Percentiles rank a stretch among this genome's conserved stretches.
These are phyloP conservation scores for zebrafish (Danio rerio) DNA, from an alignment of 2,113 vertebrate species.

Conservation along the genomic window DNA sequence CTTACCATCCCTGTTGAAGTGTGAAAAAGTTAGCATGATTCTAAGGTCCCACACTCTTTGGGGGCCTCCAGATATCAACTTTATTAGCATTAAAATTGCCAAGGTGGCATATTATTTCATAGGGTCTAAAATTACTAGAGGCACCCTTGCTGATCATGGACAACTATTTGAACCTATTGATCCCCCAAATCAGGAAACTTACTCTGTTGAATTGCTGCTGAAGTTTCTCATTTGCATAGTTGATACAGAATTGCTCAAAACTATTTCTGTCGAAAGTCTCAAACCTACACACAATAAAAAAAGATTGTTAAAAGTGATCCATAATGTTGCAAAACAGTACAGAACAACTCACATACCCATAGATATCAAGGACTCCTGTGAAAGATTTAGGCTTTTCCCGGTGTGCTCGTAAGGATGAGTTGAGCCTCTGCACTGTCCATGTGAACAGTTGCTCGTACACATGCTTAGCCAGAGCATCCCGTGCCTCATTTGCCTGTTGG, in stretches of 20 bases:
- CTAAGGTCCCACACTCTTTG: too few species aligned
- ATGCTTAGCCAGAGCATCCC: conserved; percentile 79
- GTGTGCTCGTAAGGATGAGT: conserved; percentile 68
- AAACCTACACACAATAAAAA: conserved; percentile 68
- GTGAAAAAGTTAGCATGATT: too few species aligned
- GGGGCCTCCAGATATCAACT: too few species aligned
- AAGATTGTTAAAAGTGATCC: background rate
- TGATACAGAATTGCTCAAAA: conserved; percentile 86
- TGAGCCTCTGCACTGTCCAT: conserved; percentile 79
- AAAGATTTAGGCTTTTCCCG: conserved; percentile 64
- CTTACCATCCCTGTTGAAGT: too few species aligned
- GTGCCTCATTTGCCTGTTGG: conserved; percentile 70
- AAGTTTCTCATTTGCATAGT: conserved; percentile 84
- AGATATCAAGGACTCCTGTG: conserved; percentile 81
- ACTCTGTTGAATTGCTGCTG: conserved; percentile 85
- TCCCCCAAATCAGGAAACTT: conserved; percentile 37
- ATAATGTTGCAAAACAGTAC: background rate
- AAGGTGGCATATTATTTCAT: too few species aligned
- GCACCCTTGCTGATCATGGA: too few species aligned
- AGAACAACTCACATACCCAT: conserved; percentile 69
- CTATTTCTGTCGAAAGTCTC: conserved; percentile 84
- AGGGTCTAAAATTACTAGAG: too few species aligned
- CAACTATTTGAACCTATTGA: background rate
- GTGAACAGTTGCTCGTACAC: conserved; percentile 76
- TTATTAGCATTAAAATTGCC: too few species aligned